Evolutionary conservation across 2,113 vertebrate species (phyloP).

Genomic region (Raja brachyura): DNA sequence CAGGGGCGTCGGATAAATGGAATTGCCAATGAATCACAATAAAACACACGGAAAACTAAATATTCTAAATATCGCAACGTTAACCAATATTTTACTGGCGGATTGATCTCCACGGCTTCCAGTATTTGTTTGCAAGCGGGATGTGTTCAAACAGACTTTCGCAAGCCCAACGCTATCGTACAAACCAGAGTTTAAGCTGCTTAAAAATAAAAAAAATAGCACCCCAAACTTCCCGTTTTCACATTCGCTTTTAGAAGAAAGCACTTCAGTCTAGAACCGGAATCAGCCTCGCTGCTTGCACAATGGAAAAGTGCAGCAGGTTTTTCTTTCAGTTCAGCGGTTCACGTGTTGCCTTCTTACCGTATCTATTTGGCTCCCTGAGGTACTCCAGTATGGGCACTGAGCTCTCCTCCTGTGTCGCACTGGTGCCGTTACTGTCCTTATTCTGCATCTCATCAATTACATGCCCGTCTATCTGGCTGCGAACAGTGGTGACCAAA

Average conservation of each 20-base stretch:
- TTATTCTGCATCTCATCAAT: neutral
- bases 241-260: too few relatives aligned
- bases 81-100: neutral
- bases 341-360: neutral
- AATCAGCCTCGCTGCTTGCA: neutral
- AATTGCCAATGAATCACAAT: neutral
- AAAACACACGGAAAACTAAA: neutral
- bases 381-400: constrained; percentile 31
- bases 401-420: neutral
- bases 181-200: neutral
- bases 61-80: neutral
- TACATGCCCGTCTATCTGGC: neutral
- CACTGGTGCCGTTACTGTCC: neutral
- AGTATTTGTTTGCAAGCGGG: neutral
- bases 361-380: constrained; percentile 28
- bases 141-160: neutral
- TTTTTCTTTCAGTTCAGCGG: neutral
- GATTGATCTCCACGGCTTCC: neutral
- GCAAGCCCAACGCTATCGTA: neutral
- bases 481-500: constrained; percentile 15
- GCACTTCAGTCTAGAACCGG: neutral
- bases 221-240: neutral
- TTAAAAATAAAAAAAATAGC: neutral
- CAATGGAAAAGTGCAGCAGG: neutral
- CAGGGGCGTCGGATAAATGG: neutral